Conservation (phyloP, 2,888 invertebrate species). For the Taenaris catops region DNA sequence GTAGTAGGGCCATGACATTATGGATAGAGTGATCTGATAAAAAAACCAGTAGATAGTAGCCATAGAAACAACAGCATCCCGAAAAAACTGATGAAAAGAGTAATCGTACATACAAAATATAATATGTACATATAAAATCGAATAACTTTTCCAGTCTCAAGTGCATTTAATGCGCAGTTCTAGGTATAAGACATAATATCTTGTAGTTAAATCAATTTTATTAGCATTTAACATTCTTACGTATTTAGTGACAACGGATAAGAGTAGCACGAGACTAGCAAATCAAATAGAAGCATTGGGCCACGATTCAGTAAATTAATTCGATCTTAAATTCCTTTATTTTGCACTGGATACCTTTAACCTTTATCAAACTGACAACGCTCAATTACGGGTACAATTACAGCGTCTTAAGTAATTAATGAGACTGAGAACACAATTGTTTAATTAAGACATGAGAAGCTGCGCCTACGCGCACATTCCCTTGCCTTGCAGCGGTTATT, state of each 20-base stretch:
- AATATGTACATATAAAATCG: too few species aligned
- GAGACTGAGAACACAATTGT: constrained; percentile 40
- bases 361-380: constrained; percentile 38
- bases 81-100: too few species aligned
- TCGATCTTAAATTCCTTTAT: constrained; percentile 38
- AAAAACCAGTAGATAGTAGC: too few species aligned
- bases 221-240: too few species aligned
- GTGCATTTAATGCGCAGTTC: too few species aligned
- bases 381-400: constrained; percentile 31
- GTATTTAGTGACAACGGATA: constrained; percentile 6
- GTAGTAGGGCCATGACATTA: too few species aligned
- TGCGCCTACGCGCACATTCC: constrained; percentile 31
- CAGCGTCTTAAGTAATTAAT: constrained; percentile 37
- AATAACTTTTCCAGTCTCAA: too few species aligned
- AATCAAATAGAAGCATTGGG: constrained; percentile 29
- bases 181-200: too few species aligned
- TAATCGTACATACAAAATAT: too few species aligned
- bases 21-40: too few species aligned
- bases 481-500: constrained; percentile 2
- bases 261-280: constrained; percentile 16
- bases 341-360: constrained; percentile 53
- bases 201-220: too few species aligned
- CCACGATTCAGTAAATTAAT: constrained; percentile 47
- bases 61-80: too few species aligned
- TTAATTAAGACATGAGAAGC: constrained; percentile 57